A percentile compares a stretch with the other conserved stretches of the same genome.
Evolutionary conservation across 1,140 invertebrate genomes (phyloP).

Genomic region (Brachionus asplanchnoidis): DNA sequence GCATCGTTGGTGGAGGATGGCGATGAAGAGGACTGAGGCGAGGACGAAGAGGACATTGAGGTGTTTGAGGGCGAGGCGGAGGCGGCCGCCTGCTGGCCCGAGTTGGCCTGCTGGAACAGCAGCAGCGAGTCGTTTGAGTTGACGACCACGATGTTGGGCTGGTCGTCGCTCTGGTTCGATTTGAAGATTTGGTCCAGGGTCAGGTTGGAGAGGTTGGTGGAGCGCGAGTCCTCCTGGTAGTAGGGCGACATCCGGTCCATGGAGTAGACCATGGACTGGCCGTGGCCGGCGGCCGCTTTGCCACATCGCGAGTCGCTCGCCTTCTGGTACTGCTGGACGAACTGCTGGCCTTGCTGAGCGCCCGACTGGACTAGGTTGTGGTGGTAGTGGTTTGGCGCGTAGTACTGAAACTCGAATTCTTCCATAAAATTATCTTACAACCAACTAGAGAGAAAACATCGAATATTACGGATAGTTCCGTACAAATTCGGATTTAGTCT

Average conservation of each 20-base stretch:
- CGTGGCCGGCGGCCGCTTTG: not conserved
- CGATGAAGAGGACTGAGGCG: conserved; percentile 12
- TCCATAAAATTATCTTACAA: conserved; percentile 32
- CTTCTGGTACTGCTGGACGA: not conserved
- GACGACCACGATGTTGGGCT: not conserved
- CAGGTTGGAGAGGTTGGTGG: conserved; percentile 10
- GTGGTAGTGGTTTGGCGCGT: not conserved
- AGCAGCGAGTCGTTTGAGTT: not conserved
- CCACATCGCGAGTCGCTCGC: not conserved
- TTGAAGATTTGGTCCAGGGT: conserved; percentile 33
- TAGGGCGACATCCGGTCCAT: conserved; percentile 24
- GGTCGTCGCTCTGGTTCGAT: not conserved
- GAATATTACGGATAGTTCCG: not conserved
- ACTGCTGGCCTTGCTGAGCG: not conserved
- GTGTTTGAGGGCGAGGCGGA: not conserved
- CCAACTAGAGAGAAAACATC: not conserved
- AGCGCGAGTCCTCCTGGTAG: not conserved
- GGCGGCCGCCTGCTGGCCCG: not conserved
- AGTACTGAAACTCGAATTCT: conserved; percentile 32
- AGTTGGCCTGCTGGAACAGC: not conserved
- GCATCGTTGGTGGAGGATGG: not conserved
- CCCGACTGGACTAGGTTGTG: not conserved
- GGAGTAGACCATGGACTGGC: not conserved
- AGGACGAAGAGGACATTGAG: conserved; percentile 1
- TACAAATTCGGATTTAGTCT: not conserved